These are phyloP conservation scores for Panopea generosa DNA, from an alignment of 2,888 invertebrate genomes.

Conservation along the genomic window DNA sequence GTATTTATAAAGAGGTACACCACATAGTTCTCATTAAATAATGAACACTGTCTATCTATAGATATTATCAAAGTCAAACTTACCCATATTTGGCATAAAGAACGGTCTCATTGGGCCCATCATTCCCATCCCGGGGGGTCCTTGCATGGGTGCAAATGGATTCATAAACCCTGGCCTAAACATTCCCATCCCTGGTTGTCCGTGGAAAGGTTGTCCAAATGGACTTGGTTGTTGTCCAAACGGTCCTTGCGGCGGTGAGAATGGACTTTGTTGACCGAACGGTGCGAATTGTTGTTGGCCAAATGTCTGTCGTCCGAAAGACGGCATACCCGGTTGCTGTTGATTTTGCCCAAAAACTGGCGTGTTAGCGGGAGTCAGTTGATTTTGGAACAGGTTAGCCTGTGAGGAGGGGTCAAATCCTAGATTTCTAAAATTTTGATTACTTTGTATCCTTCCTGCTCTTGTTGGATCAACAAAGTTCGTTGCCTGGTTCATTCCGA, in stretches of 20 bases:
- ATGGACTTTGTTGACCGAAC: constrained; percentile 12
- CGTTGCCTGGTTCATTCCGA: neutral
- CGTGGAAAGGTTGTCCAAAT: constrained; percentile 19
- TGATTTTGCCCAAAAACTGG: constrained; percentile 21
- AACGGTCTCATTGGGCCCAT: neutral
- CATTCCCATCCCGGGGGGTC: neutral
- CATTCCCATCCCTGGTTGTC: constrained; percentile 40
- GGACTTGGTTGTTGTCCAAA: no score
- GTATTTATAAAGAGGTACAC: no score
- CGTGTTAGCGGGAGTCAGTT: constrained; percentile 41
- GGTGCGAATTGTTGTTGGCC: constrained; percentile 6
- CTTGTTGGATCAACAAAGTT: constrained; percentile 46
- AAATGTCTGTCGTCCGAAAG: constrained; percentile 27
- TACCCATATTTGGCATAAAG: no score
- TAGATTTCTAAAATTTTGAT: constrained; percentile 39
- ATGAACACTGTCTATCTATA: no score
- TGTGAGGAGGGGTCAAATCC: constrained; percentile 47
- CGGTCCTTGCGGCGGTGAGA: constrained; percentile 18
- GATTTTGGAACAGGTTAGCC: constrained; percentile 41
- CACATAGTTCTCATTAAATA: no score
- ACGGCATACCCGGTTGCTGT: constrained; percentile 16
- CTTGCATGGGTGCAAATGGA: constrained; percentile 33
- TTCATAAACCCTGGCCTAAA: constrained; percentile 52
- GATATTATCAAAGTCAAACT: no score
- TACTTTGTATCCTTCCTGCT: constrained; percentile 34